A percentile compares a stretch with the other conserved stretches of the same genome.
phyloP scores from a whole-genome alignment of 2,113 vertebrate genomes.

The Aleadryas rufinucha region DNA sequence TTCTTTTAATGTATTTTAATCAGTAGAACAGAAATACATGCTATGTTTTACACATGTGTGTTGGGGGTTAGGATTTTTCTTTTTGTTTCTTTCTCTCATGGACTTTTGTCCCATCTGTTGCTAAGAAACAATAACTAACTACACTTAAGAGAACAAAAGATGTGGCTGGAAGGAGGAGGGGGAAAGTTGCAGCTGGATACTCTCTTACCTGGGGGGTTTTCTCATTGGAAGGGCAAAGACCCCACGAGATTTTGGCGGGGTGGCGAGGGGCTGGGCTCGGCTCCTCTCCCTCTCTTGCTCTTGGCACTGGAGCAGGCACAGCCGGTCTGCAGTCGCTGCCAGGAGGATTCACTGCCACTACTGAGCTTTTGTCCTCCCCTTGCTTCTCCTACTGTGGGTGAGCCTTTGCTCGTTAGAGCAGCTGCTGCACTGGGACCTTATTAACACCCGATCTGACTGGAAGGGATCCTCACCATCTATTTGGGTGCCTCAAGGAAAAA shows the following conservation, averaged over 20 bases:
- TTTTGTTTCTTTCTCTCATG: not conserved
- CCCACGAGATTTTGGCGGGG: fast-evolving
- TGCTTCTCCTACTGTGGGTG: not conserved
- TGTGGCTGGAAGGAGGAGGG: not conserved
- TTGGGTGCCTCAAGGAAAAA: not conserved
- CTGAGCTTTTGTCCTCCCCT: not conserved
- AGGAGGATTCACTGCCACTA: fast-evolving
- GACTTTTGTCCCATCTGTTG: not conserved
- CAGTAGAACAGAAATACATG: not conserved
- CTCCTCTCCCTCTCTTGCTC: not conserved
- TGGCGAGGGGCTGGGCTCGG: fast-evolving
- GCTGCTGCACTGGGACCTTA: not conserved
- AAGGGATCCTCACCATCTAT: too few species aligned
- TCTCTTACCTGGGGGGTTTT: not conserved
- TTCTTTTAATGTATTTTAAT: not conserved
- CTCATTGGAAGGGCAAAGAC: not conserved
- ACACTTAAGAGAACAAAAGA: not conserved
- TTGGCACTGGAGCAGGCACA: fast-evolving
- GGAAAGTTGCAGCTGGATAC: not conserved
- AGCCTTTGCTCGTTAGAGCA: not conserved
- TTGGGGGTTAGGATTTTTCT: not conserved
- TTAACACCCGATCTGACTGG: not conserved
- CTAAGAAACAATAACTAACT: not conserved
- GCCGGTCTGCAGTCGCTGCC: not conserved
- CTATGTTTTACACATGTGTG: not conserved